A percentile compares a stretch with the other conserved stretches of the same genome.
Evolutionary conservation across 2,113 vertebrate genomes (phyloP).

Genomic region (Proterorhinus semilunaris): DNA sequence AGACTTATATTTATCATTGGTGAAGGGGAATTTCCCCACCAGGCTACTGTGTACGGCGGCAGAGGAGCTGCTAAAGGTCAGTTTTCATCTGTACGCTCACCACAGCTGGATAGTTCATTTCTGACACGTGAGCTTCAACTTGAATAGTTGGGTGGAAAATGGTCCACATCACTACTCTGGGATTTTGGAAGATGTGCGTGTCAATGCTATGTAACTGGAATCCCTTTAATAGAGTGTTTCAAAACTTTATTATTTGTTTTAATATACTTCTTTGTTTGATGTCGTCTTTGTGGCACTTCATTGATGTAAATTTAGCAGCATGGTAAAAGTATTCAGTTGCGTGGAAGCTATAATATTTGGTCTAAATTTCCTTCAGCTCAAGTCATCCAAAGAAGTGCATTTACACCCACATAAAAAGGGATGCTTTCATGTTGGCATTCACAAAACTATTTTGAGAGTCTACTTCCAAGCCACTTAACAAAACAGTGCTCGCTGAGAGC

Average conservation of each 20-base stretch:
- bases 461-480: conserved; percentile 41
- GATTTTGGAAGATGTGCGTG: conserved; percentile 6
- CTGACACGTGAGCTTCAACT: conserved; percentile 12
- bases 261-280: conserved; percentile 10
- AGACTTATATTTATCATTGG: neutral
- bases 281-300: conserved; percentile 29
- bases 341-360: conserved; percentile 45
- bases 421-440: conserved; percentile 52
- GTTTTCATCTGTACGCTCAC: conserved; percentile 6
- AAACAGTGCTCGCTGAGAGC: conserved; percentile 47
- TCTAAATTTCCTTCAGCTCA: conserved; percentile 40
- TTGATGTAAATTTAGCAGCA: conserved; percentile 29
- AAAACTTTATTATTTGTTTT: conserved; percentile 9
- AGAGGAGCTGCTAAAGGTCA: neutral
- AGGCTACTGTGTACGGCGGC: neutral
- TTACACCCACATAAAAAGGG: conserved; percentile 49
- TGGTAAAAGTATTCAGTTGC: conserved; percentile 37
- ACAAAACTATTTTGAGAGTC: conserved; percentile 49
- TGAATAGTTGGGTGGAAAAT: conserved; percentile 13
- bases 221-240: conserved; percentile 8
- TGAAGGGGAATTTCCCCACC: neutral
- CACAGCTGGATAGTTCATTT: conserved; percentile 15
- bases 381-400: conserved; percentile 41
- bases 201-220: neutral
- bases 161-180: conserved; percentile 8